phyloP scores from a whole-genome alignment of 2,797 vertebrate species.

The Crypturellus tataupa region DNA sequence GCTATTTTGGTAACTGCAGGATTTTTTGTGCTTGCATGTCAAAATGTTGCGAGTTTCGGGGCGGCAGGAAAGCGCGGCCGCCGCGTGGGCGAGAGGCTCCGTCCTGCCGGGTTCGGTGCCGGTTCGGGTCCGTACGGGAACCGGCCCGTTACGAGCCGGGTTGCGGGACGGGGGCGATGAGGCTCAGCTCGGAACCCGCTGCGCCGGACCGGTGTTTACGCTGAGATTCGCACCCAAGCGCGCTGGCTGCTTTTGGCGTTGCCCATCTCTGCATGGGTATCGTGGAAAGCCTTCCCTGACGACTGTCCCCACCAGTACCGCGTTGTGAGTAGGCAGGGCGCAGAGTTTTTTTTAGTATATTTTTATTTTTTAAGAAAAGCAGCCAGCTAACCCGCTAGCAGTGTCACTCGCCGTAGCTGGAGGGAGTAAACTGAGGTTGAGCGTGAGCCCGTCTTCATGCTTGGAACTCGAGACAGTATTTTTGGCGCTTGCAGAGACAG shows the following conservation, averaged over 20 bases:
- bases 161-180: neutral
- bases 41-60: slow-evolving; percentile 36
- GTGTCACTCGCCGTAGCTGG: neutral
- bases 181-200: neutral
- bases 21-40: slow-evolving; percentile 20
- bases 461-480: slow-evolving; percentile 10
- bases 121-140: neutral
- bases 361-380: slow-evolving; percentile 9
- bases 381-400: slow-evolving; percentile 22
- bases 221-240: neutral
- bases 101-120: slow-evolving; percentile 12
- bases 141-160: slow-evolving; percentile 26
- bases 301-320: slow-evolving; percentile 34
- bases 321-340: neutral
- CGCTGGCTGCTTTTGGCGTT: slow-evolving; percentile 6
- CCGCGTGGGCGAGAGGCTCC: neutral
- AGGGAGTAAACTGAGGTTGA: slow-evolving; percentile 12
- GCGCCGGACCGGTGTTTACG: slow-evolving; percentile 17
- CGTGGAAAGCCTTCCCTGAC: neutral
- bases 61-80: neutral
- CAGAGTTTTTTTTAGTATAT: slow-evolving; percentile 43
- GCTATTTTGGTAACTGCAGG: slow-evolving; percentile 70
- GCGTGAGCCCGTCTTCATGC: neutral
- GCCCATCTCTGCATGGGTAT: slow-evolving; percentile 34
- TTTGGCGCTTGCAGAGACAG: neutral